Conservation (phyloP, 2,113 vertebrate species). For the Bubo bubo region DNA sequence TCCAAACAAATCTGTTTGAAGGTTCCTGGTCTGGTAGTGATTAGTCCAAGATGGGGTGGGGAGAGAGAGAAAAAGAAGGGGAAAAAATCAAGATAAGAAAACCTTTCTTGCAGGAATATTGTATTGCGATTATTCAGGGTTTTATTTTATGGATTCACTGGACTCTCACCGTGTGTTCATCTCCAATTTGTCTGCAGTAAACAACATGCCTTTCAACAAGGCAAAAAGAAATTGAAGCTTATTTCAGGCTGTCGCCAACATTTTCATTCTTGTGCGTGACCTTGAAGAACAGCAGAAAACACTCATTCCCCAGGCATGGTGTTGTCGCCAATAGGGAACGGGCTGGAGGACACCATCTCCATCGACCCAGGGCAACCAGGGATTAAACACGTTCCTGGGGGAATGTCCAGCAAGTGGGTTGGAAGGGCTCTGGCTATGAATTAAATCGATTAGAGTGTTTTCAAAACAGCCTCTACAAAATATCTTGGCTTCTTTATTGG, state of each 20-base stretch:
- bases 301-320: neutral
- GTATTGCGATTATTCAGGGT: neutral
- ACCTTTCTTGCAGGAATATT: neutral
- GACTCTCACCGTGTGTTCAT: neutral
- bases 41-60: neutral
- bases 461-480: neutral
- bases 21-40: constrained; percentile 6
- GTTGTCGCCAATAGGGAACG: neutral
- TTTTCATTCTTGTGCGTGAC: neutral
- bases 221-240: neutral
- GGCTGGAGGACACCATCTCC: neutral
- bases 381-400: neutral
- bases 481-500: neutral
- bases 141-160: neutral
- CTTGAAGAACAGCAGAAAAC: neutral
- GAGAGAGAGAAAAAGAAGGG: neutral
- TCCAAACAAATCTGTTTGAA: constrained; percentile 28
- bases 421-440: neutral
- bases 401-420: neutral
- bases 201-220: neutral
- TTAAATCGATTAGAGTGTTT: neutral
- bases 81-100: constrained; percentile 16
- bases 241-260: neutral
- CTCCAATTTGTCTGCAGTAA: neutral
- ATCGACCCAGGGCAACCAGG: neutral